Evolutionary conservation across 2,888 invertebrate genomes (phyloP), one percentile per base, ranked within the genome.

Genomic region (Fissipunctia ypsillon): DNA sequence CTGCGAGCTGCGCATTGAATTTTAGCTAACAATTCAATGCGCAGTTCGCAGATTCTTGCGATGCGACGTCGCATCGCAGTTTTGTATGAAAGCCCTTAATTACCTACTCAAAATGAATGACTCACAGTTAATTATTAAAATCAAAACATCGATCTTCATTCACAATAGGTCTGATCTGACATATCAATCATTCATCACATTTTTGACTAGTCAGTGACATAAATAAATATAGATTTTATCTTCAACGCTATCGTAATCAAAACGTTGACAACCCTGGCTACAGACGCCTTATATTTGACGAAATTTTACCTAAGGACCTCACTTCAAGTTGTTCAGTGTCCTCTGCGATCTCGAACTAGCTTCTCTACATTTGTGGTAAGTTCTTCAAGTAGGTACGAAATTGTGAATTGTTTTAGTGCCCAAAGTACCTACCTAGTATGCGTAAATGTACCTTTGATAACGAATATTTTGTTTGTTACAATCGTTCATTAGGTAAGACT

Each of bases 221-320:
- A 10, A 1, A 31, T 19, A 22, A 5, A 69, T n/a, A 22, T 6
- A 50, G 56, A 66, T 73, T 57, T 45, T 73, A 77, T 81, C 73
- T 68, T 16, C 19, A 16, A 9, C n/a, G 38, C 2, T 78, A 70
- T 82, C 68, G 22, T 28, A 76, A 81, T 81, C 75, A 52, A 69
- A 69, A 64, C 56, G 59, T 79, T 86, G 91, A 43, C 92, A 93
- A 69, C 94, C 93, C 93, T 94, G 88, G 35, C 31, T 35, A 48
- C 78, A 81, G 81, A 87, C 78, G 81, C 84, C 74, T 76, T 73
- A 81, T 73, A 76, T 70, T 83, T 83, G 81, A 76, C 83, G 89
- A 88, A 92, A 93, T 94, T 94, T 93, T 94, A 94, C 87, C 84
- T 80, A 86, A 80, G 84, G 81, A 75, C 88, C 63, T 68, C 73